Evolutionary conservation across 1,140 invertebrate genomes (phyloP).

Genomic region (fruit fly (Drosophila melanogaster)): DNA sequence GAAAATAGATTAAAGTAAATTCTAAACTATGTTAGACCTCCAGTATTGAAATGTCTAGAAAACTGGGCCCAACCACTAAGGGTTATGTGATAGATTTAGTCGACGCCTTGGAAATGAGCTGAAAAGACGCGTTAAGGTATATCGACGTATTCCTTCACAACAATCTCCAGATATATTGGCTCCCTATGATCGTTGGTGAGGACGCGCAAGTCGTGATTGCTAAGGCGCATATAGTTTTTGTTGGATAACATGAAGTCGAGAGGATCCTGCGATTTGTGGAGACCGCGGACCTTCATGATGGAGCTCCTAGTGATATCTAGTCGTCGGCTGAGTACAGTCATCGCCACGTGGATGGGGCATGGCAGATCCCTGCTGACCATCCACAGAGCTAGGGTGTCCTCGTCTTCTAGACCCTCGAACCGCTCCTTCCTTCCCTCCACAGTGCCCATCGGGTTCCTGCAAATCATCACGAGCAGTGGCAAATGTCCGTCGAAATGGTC

Average conservation of each 20-base stretch:
- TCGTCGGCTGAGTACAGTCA: slow-evolving; percentile 50
- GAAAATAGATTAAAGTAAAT: too few relatives aligned
- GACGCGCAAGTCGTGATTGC: slow-evolving; percentile 24
- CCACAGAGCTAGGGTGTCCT: slow-evolving; percentile 48
- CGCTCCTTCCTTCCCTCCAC: background rate
- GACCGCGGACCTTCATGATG: slow-evolving; percentile 32
- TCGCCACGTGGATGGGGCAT: slow-evolving; percentile 19
- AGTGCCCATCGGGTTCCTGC: slow-evolving; percentile 13
- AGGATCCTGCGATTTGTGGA: slow-evolving; percentile 24
- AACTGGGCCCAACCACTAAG: too few relatives aligned
- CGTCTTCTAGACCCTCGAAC: background rate
- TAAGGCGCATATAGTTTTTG: slow-evolving; percentile 41
- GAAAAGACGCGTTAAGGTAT: background rate
- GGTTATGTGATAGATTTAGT: background rate
- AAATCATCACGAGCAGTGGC: slow-evolving; percentile 50
- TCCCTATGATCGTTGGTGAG: slow-evolving; percentile 41
- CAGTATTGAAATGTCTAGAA: too few relatives aligned
- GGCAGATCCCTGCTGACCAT: slow-evolving; percentile 27
- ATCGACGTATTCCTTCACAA: slow-evolving; percentile 25
- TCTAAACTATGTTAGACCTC: too few relatives aligned
- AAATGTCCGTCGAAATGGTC: slow-evolving; percentile 1
- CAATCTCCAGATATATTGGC: slow-evolving; percentile 48
- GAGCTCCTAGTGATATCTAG: slow-evolving; percentile 44
- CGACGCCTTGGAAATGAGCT: background rate
- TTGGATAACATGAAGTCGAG: slow-evolving; percentile 7